A percentile compares a stretch with the other conserved stretches of the same genome.
phyloP scores from a whole-genome alignment of 1,140 invertebrate genomes.

The Tetramorium simillimum region DNA sequence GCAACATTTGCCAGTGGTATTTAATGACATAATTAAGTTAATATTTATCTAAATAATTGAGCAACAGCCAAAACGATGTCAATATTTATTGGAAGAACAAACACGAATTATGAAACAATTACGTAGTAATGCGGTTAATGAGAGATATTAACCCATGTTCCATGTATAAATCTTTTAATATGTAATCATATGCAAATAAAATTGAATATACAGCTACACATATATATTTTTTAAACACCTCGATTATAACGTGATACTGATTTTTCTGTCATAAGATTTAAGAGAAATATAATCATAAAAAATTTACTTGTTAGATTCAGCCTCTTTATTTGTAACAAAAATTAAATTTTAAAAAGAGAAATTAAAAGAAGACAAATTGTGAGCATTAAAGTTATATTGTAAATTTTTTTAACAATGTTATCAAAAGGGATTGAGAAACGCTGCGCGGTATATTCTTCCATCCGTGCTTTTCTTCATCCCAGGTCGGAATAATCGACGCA shows the following conservation, averaged over 20 bases:
- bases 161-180: neutral
- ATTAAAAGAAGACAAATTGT: neutral
- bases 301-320: neutral
- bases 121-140: neutral
- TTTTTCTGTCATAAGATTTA: neutral
- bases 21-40: slow-evolving; percentile 19
- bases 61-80: slow-evolving; percentile 1
- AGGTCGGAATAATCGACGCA: slow-evolving; percentile 42
- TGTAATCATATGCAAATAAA: neutral
- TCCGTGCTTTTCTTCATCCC: slow-evolving; percentile 13
- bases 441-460: neutral
- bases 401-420: neutral
- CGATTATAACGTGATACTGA: neutral
- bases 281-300: neutral
- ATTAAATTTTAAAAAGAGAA: neutral
- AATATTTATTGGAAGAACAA: slow-evolving; percentile 1
- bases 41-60: slow-evolving; percentile 39
- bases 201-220: neutral
- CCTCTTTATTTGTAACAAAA: neutral
- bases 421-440: slow-evolving; percentile 21
- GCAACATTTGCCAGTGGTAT: neutral
- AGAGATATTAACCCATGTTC: neutral
- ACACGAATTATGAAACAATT: neutral
- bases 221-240: neutral
- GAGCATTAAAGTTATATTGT: neutral